Evolutionary conservation across 2,888 invertebrate species (phyloP), one percentile per base, ranked within the genome.

Genomic region (Athetis lepigone): DNA sequence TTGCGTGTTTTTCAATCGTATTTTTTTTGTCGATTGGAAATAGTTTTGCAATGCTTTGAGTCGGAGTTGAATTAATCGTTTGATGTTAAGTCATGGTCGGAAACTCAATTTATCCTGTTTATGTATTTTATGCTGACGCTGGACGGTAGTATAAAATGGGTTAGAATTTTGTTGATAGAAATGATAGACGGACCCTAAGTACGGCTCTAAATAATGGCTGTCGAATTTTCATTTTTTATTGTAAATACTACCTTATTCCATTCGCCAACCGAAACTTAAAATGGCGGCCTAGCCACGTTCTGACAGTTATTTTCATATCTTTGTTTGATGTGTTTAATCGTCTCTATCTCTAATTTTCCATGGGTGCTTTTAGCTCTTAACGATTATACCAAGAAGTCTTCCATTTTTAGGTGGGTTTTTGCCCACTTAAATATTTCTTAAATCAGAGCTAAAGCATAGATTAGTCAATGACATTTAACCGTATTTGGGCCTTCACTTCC

Each of bases 401-500:
- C 11, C n/a, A 13, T 54, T 27, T 42, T 27, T 8, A 27, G 8
- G 8, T 6, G 5, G 7, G 11, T 11, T 13, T n/a, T 4, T n/a
- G 16, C 4, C 11, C 21, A 40, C 16, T 18, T 40, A 27, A 42
- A 1, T 63, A 37, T n/a, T n/a, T 29, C 19, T 19, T 16, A 29
- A 5, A 25, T 5, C 19, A 9, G 2, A 16, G n/a, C 27, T 3
- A 8, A 6, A 37, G 33, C 37, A 16, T 37, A 21, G 29, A 13
- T 39, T 40, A 25, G 27, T 8, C 75, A 68, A 37, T 68, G 74
- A 19, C 39, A 69, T 59, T 67, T 45, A 25, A 19, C 42, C 7
- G 29, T 74, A 70, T 73, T 51, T 59, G 43, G 49, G 45, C 50
- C 54, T 60, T 27, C 21, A 74, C 40, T 74, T 55, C 52, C 52